These are phyloP conservation scores for Ascaphus truei DNA, from an alignment of 2,113 vertebrate genomes.

Conservation along the genomic window DNA sequence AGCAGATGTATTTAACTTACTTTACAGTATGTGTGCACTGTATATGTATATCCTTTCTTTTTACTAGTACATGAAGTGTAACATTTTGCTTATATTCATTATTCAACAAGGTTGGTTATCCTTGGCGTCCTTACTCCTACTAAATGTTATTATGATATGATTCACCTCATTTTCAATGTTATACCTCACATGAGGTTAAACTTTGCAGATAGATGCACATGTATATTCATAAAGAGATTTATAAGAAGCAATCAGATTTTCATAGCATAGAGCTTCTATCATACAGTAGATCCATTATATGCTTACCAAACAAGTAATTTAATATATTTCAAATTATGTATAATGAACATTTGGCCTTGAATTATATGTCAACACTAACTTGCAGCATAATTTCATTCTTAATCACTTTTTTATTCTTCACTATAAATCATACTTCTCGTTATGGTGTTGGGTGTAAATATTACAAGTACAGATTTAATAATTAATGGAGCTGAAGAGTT, in stretches of 20 bases:
- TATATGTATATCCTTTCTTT: no score
- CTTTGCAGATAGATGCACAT: no score
- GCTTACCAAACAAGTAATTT: not conserved
- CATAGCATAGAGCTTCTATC: not conserved
- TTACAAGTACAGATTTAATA: constrained; percentile 21
- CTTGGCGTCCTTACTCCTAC: no score
- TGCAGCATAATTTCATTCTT: constrained; percentile 10
- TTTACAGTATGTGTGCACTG: no score
- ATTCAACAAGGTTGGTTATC: no score
- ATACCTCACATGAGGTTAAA: no score
- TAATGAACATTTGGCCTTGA: not conserved
- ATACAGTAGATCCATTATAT: not conserved
- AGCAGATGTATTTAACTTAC: no score
- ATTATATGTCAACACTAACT: not conserved
- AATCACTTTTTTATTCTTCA: constrained; percentile 6
- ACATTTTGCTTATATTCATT: no score
- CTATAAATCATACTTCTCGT: constrained; percentile 15
- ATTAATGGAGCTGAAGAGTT: constrained; percentile 2
- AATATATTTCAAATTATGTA: not conserved
- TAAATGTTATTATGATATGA: no score
- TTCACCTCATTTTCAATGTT: no score
- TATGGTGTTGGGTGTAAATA: constrained; percentile 8
- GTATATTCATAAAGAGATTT: not conserved
- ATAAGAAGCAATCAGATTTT: not conserved
- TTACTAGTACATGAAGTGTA: no score